These are phyloP conservation scores for Lepidothrix coronata DNA, from an alignment of 2,113 vertebrate genomes.

Conservation along the genomic window DNA sequence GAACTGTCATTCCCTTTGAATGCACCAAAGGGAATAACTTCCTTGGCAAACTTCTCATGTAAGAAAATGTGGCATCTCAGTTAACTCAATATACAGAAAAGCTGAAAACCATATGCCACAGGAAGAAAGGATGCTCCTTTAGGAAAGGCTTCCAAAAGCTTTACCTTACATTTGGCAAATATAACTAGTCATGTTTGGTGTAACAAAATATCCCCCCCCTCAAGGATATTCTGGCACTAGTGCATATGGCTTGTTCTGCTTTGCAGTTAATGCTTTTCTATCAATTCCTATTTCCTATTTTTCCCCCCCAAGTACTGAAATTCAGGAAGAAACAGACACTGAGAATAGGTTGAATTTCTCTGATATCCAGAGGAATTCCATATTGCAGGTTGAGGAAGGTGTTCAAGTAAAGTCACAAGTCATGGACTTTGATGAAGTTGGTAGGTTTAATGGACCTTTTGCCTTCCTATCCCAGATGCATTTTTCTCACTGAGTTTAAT, in stretches of 20 bases:
- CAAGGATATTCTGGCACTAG: neutral
- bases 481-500: neutral
- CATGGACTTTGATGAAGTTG: neutral
- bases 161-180: neutral
- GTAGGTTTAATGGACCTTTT: neutral
- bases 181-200: neutral
- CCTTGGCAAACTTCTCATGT: neutral
- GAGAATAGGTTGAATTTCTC: neutral
- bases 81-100: neutral
- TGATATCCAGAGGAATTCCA: neutral
- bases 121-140: neutral
- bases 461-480: neutral
- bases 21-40: neutral
- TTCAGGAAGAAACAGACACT: neutral
- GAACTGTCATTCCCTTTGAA: neutral
- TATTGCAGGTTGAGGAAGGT: neutral
- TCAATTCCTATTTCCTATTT: neutral
- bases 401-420: neutral
- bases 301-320: neutral
- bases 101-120: neutral
- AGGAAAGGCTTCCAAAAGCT: neutral
- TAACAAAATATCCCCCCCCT: neutral
- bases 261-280: neutral
- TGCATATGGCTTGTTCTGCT: neutral
- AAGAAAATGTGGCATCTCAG: neutral